Base-by-base conservation (phyloP, 1,140 invertebrate genomes). In the Tetramorium parvispinum region DNA sequence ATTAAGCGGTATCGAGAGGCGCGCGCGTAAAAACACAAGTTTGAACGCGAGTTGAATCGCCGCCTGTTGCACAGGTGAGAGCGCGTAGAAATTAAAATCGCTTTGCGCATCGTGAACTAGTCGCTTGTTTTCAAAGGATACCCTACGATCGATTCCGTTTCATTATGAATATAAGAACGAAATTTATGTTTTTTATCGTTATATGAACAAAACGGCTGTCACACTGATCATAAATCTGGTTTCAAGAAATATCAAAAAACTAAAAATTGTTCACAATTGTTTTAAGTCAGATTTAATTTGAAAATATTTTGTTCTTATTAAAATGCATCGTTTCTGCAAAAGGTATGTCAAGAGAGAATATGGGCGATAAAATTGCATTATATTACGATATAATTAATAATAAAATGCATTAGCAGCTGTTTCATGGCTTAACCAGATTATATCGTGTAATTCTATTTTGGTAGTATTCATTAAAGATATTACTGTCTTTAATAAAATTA, bases 61-160 rank as follows among this genome's bases (percentile, higher is more conserved):
- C 57, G 85, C 79, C 85, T 87, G 85, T 87, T 87, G 79, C 85
- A 43, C 49, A n/a, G 43, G n/a, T 24, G 32, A 24, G 40, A 46
- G 27, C 24, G 24, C 63, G 77, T 13, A 71, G 37, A 82, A 86
- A 86, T 86, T 59, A 82, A 86, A 86, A 82, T 86, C 43, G 21
- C 3, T 71, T 24, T 13, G 53, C 43, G 32, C 7, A 59, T 21
- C 11, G 16, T 61, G 49, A 82, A 82, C 43, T 40, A 6, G 16
- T 43, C 51, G 10, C 21, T 0, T 27, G n/a, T 49, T 79, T 51
- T 7, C n/a, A n/a, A 16, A 46, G 49, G 51, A 68, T 49, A 66
- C 46, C 21, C 13, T 5, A 10, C n/a, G 18, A 77, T 66, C 73
- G 49, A 68, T 13, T 57, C 16, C 21, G 51, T 13, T 82, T 18